Conservation (phyloP, 1,140 invertebrate species). For the Drosophila rhopaloa region DNA sequence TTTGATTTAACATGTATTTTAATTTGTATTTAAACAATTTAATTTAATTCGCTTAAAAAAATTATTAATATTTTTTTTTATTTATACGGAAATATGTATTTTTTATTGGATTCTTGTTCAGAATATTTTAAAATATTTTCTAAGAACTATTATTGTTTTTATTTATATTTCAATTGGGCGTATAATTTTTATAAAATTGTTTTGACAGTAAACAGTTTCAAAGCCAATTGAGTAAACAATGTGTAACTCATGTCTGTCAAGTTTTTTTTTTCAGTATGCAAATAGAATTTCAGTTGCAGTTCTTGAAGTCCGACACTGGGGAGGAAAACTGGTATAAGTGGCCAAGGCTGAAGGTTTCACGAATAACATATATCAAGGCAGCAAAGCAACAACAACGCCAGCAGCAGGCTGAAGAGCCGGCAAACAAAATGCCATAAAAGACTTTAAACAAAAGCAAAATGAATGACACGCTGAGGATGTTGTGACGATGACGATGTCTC, state of each 20-base stretch:
- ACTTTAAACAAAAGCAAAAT: constrained; percentile 76
- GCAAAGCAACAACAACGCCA: constrained; percentile 22
- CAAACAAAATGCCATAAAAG: constrained; percentile 45
- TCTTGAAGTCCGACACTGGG: constrained; percentile 23
- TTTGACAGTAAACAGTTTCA: background rate
- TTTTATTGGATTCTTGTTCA: too few species aligned
- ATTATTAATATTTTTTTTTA: too few species aligned
- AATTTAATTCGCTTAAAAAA: too few species aligned
- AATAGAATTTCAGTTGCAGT: constrained; percentile 76
- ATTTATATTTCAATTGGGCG: background rate
- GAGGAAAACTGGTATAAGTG: constrained; percentile 54
- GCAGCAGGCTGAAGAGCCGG: constrained; percentile 17
- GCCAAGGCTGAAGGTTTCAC: constrained; percentile 38
- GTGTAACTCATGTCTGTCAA: background rate
- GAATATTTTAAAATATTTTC: background rate
- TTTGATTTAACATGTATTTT: too few species aligned
- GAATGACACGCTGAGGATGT: constrained; percentile 74
- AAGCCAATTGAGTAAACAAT: background rate
- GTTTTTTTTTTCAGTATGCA: constrained; percentile 38
- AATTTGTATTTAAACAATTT: too few species aligned
- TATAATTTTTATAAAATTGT: background rate
- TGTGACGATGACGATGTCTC: constrained; percentile 61
- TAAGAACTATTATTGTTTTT: background rate
- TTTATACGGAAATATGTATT: background rate
- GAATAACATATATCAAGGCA: constrained; percentile 31